A percentile compares a stretch with the other conserved stretches of the same genome.
Evolutionary conservation across 2,888 invertebrate genomes (phyloP).

Genomic region (Brachyptera putata): DNA sequence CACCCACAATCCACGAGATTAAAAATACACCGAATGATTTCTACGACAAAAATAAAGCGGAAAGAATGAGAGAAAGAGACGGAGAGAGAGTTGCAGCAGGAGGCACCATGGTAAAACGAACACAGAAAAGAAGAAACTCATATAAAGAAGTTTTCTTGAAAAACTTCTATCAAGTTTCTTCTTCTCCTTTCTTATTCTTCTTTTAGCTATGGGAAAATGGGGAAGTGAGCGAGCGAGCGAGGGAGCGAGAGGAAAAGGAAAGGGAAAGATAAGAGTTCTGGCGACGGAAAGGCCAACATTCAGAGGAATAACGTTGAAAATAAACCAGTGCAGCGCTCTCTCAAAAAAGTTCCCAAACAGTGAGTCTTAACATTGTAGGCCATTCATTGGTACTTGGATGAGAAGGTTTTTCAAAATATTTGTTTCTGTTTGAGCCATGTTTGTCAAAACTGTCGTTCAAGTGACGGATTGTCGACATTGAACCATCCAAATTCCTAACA

Average conservation of each 20-base stretch:
- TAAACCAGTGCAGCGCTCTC: conserved; percentile 20
- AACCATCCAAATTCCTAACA: too few relatives aligned
- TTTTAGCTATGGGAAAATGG: conserved; percentile 4
- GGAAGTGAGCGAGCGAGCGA: too few relatives aligned
- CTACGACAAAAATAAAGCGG: conserved; percentile 32
- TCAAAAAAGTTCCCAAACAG: conserved; percentile 20
- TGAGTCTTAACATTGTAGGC: background rate
- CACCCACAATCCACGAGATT: conserved; percentile 33
- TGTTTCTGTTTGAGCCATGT: too few relatives aligned
- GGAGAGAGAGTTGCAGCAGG: conserved; percentile 15
- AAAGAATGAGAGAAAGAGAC: conserved; percentile 27
- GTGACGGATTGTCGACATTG: too few relatives aligned
- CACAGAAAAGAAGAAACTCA: conserved; percentile 29
- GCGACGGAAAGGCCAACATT: conserved; percentile 29
- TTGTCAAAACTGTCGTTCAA: too few relatives aligned
- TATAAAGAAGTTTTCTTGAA: conserved; percentile 31
- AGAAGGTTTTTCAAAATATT: too few relatives aligned
- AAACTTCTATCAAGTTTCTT: conserved; percentile 27
- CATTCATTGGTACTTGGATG: background rate
- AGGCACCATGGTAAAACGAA: conserved; percentile 19
- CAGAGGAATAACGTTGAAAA: conserved; percentile 25
- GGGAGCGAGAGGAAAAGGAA: too few relatives aligned
- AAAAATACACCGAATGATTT: conserved; percentile 35
- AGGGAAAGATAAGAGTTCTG: conserved; percentile 27
- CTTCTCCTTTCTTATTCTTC: conserved; percentile 22